A percentile compares a stretch with the other conserved stretches of the same genome.
phyloP scores from a whole-genome alignment of 2,888 invertebrate species.

The Drosophila buzzatii region DNA sequence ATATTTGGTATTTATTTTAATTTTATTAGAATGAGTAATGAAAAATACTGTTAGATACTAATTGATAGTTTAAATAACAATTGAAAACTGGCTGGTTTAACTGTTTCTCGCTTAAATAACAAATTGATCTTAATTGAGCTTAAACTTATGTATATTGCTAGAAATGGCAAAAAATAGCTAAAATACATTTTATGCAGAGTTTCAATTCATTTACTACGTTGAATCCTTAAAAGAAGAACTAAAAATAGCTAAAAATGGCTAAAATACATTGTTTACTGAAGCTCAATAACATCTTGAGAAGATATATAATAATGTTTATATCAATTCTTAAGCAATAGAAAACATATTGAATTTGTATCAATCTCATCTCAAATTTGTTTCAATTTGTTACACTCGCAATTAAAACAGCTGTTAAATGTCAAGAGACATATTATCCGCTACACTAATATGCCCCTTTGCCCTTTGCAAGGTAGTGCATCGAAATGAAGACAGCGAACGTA shows the following conservation, averaged over 20 bases:
- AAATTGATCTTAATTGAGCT: neutral
- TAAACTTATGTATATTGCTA: too few relatives aligned
- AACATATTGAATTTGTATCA: neutral
- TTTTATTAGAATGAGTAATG: neutral
- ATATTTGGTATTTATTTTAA: neutral
- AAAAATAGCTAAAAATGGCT: too few relatives aligned
- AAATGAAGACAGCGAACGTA: conserved; percentile 1
- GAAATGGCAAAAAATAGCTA: too few relatives aligned
- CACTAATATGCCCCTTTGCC: conserved; percentile 3
- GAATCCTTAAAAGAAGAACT: too few relatives aligned
- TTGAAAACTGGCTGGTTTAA: neutral
- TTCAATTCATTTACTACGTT: too few relatives aligned
- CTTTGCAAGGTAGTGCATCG: neutral
- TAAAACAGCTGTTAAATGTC: neutral
- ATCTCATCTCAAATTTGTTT: neutral
- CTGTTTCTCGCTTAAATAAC: neutral
- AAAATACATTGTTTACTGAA: too few relatives aligned
- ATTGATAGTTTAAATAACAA: neutral
- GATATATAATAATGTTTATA: neutral
- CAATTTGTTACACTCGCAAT: too few relatives aligned
- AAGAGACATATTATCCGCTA: neutral
- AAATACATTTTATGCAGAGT: too few relatives aligned
- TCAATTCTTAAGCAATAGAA: neutral
- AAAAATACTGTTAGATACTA: neutral
- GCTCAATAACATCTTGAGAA: too few relatives aligned